These are phyloP conservation scores for Blera fallax DNA, from an alignment of 2,888 invertebrate genomes.

Conservation along the genomic window DNA sequence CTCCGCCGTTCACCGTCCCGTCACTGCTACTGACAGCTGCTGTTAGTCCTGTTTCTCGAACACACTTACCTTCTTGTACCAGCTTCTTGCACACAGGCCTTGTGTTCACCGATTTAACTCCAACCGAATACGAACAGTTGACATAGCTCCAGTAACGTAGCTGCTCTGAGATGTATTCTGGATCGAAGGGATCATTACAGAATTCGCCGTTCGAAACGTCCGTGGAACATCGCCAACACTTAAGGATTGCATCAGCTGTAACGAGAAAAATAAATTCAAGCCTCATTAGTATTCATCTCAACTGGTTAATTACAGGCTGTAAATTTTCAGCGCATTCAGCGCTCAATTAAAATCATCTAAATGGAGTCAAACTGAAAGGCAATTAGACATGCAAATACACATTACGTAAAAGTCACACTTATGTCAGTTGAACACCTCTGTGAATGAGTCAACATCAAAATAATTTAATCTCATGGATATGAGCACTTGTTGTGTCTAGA, in stretches of 20 bases:
- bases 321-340: constrained; percentile 20
- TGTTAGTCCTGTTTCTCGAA: constrained; percentile 3
- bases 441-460: neutral
- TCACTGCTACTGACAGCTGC: constrained; percentile 15
- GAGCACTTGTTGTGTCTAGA: neutral
- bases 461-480: neutral
- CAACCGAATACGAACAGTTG: constrained; percentile 82
- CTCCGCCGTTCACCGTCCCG: constrained; percentile 1
- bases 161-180: constrained; percentile 81
- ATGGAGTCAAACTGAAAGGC: constrained; percentile 10
- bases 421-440: constrained; percentile 17
- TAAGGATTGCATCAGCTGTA: constrained; percentile 85
- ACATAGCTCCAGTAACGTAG: constrained; percentile 82
- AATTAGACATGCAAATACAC: constrained; percentile 22
- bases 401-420: constrained; percentile 17
- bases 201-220: constrained; percentile 85
- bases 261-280: constrained; percentile 50
- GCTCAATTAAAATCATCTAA: constrained; percentile 29
- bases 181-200: constrained; percentile 89
- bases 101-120: constrained; percentile 81
- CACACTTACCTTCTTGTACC: constrained; percentile 87
- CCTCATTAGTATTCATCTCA: constrained; percentile 23
- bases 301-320: constrained; percentile 30
- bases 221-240: constrained; percentile 90
- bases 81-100: constrained; percentile 89